These are phyloP conservation scores for Euthynnus affinis DNA, from an alignment of 2,797 vertebrate genomes.

Conservation along the genomic window DNA sequence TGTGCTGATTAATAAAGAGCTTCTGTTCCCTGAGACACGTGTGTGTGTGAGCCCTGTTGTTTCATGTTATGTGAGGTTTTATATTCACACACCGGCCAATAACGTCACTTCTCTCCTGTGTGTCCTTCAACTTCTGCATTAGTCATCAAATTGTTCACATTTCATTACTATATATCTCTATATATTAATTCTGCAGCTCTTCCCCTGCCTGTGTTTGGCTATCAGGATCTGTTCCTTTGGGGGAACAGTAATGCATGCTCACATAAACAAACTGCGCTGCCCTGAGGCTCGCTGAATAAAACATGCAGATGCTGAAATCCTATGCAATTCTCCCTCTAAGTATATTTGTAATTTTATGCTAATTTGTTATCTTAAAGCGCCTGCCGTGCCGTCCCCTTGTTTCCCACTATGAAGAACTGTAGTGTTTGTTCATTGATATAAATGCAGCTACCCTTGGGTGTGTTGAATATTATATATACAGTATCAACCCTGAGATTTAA, in stretches of 20 bases:
- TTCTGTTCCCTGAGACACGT: no score
- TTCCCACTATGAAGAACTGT: constrained; percentile 10
- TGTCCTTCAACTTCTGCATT: no score
- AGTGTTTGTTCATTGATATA: constrained; percentile 20
- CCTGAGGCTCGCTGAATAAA: constrained; percentile 47
- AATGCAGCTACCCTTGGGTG: background rate
- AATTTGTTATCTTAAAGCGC: constrained; percentile 47
- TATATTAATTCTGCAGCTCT: background rate
- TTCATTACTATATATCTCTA: no score
- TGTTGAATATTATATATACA: background rate
- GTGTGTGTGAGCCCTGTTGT: no score
- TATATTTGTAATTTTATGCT: constrained; percentile 36
- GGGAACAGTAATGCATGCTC: constrained; percentile 30
- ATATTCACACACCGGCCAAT: no score
- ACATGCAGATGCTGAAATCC: constrained; percentile 46
- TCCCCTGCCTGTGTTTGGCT: constrained; percentile 3
- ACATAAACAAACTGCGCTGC: constrained; percentile 50
- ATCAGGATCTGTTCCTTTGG: constrained; percentile 16
- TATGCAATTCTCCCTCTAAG: constrained; percentile 47
- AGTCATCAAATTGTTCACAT: no score
- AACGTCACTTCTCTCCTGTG: no score
- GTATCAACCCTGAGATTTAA: constrained; percentile 4
- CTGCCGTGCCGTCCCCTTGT: background rate
- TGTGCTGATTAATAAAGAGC: no score
- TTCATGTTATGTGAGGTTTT: no score